These are phyloP conservation scores for Acanthis flammea DNA, from an alignment of 2,797 vertebrate species.

Conservation along the genomic window DNA sequence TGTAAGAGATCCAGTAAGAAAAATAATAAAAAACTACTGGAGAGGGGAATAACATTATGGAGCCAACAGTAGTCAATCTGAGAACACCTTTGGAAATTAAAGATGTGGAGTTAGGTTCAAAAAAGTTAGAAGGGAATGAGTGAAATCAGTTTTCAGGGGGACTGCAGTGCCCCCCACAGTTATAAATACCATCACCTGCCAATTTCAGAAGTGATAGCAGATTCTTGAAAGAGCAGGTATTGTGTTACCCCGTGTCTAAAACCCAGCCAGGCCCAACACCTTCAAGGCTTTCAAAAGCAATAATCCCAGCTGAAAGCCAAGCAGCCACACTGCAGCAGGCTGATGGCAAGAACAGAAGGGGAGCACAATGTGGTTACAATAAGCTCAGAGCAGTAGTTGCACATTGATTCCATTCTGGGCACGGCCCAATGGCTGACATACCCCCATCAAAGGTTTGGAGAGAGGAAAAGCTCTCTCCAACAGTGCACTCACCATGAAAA, in stretches of 20 bases:
- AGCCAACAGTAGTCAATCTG: constrained; percentile 22
- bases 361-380: background rate
- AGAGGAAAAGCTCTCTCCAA: background rate
- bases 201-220: constrained; percentile 22
- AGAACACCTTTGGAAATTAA: constrained; percentile 54
- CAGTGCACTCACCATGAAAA: background rate
- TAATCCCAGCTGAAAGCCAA: background rate
- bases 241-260: background rate
- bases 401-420: background rate
- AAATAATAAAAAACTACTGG: background rate
- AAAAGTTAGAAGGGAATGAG: constrained; percentile 6
- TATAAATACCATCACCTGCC: background rate
- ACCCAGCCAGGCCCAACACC: constrained; percentile 1
- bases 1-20: background rate
- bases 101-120: background rate
- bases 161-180: background rate
- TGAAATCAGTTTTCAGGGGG: background rate
- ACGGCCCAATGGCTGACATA: background rate
- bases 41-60: background rate
- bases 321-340: background rate
- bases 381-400: background rate
- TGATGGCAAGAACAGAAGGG: background rate
- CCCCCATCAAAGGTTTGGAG: background rate
- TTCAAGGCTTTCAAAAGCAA: constrained; percentile 13
- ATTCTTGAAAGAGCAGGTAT: constrained; percentile 10